These are phyloP conservation scores for Microctenopoma stevenorrisi DNA, from an alignment of 2,797 vertebrate species.

Conservation along the genomic window DNA sequence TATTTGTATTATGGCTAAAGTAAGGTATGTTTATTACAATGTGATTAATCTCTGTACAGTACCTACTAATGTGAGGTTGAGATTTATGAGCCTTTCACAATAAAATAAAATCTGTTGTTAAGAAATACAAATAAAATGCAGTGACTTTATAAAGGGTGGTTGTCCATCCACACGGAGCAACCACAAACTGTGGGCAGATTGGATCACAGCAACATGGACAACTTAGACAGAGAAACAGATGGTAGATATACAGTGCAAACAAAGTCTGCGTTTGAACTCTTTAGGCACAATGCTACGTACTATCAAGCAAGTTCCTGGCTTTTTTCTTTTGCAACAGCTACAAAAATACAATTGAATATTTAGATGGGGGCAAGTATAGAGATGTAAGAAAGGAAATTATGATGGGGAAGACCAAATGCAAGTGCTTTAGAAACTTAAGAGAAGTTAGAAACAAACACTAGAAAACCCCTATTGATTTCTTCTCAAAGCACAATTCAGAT, in stretches of 20 bases:
- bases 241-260: neutral
- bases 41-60: neutral
- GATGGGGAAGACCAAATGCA: neutral
- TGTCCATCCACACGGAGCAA: neutral
- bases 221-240: neutral
- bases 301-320: neutral
- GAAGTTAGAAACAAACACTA: neutral
- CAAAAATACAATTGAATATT: neutral
- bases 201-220: neutral
- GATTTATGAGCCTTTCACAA: too few relatives aligned
- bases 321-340: neutral
- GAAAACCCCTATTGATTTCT: neutral
- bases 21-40: neutral
- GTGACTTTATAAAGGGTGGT: neutral
- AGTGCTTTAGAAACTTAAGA: neutral
- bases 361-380: neutral
- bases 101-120: too few relatives aligned
- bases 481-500: neutral
- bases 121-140: neutral
- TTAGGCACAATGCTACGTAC: neutral
- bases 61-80: neutral
- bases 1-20: too few relatives aligned
- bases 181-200: conserved; percentile 3
- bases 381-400: neutral
- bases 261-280: neutral